phyloP scores from a whole-genome alignment of 2,797 vertebrate genomes.

The Limnodromus scolopaceus region DNA sequence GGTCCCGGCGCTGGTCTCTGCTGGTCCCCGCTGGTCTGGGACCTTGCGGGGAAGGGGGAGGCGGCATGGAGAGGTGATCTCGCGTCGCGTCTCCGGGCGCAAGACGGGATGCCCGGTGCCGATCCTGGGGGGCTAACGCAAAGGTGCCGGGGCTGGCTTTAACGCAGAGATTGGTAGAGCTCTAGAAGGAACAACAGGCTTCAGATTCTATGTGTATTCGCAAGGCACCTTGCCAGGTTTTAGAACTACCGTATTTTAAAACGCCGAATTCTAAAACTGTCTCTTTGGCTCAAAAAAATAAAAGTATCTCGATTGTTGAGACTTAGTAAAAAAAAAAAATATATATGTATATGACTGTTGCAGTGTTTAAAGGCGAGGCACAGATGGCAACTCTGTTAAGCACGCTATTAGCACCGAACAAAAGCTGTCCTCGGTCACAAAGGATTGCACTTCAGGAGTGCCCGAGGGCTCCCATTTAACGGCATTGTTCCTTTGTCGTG shows the following conservation, averaged over 20 bases:
- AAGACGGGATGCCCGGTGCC: neutral
- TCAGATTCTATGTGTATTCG: fast-evolving
- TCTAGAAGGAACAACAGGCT: too few relatives aligned
- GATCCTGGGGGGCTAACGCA: neutral
- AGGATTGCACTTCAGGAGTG: neutral
- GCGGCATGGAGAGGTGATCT: fast-evolving
- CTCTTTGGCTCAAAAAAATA: neutral
- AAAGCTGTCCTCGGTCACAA: neutral
- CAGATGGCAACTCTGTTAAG: fast-evolving
- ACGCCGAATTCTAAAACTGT: fast-evolving
- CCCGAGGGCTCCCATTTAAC: neutral
- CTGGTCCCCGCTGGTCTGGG: neutral
- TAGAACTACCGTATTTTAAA: neutral
- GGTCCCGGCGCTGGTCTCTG: neutral
- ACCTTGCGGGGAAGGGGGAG: too few relatives aligned
- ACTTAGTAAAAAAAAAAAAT: neutral
- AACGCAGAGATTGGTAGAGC: neutral
- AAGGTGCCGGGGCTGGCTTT: neutral
- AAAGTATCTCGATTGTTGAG: fast-evolving
- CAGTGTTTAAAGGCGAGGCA: neutral
- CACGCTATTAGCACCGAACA: fast-evolving
- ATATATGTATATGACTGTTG: fast-evolving
- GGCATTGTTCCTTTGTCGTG: fast-evolving
- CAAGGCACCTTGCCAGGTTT: fast-evolving
- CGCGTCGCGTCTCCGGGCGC: neutral